Conservation (phyloP, 2,797 vertebrate species). For the Varecia variegata region DNA sequence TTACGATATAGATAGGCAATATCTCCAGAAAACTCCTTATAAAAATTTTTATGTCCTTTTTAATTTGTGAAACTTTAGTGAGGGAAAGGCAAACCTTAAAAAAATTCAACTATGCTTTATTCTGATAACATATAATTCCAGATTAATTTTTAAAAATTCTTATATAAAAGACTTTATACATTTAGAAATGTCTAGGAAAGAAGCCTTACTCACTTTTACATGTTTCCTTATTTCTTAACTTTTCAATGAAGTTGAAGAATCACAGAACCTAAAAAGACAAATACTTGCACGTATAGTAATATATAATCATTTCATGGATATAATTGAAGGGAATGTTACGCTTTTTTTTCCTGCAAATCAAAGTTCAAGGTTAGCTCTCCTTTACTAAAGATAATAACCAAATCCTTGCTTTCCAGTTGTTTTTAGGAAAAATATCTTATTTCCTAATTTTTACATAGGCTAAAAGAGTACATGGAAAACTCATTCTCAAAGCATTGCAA, state of each 20-base stretch:
- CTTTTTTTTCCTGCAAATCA: not conserved
- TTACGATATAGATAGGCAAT: not conserved
- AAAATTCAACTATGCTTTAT: not conserved
- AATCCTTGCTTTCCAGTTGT: not conserved
- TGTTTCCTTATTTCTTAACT: not conserved
- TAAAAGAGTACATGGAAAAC: not conserved
- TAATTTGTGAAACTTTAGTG: not conserved
- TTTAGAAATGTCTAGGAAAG: not conserved
- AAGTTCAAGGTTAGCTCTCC: not conserved
- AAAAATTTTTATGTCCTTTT: not conserved
- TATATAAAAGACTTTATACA: not conserved
- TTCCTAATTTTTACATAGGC: not conserved
- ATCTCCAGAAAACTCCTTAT: not conserved
- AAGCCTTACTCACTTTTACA: not conserved
- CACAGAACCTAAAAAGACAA: not conserved
- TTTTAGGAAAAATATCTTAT: not conserved
- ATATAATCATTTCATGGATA: not conserved
- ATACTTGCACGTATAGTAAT: rapidly evolving
- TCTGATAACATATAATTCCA: not conserved
- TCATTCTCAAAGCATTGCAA: not conserved
- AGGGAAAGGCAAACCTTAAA: not conserved
- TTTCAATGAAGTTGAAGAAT: not conserved
- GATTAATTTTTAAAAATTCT: not conserved
- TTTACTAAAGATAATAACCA: not conserved
- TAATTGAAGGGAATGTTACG: not conserved